Conservation (phyloP, 2,888 invertebrate genomes). For the Apoda limacodes region DNA sequence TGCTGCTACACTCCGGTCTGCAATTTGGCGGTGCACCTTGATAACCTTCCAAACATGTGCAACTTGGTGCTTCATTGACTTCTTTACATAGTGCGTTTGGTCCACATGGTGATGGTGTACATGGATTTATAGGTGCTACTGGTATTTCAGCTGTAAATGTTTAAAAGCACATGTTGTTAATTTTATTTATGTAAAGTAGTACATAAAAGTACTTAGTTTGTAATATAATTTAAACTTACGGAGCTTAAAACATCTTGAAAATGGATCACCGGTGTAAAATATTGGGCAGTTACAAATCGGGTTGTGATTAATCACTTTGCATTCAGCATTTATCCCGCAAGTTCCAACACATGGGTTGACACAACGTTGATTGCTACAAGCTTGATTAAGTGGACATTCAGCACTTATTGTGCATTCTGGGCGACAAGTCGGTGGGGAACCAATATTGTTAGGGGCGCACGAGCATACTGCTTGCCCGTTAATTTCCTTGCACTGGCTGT, state of each 20-base stretch:
- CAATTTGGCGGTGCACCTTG: slow-evolving; percentile 81
- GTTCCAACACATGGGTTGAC: slow-evolving; percentile 79
- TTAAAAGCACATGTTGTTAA: no score
- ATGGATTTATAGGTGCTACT: slow-evolving; percentile 71
- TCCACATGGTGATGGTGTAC: slow-evolving; percentile 84
- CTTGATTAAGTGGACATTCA: slow-evolving; percentile 78
- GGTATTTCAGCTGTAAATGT: slow-evolving; percentile 58
- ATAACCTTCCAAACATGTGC: slow-evolving; percentile 78
- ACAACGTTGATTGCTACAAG: slow-evolving; percentile 79
- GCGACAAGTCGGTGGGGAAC: slow-evolving; percentile 75
- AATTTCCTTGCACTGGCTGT: slow-evolving; percentile 71
- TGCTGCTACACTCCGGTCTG: slow-evolving; percentile 82
- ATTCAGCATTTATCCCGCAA: slow-evolving; percentile 78
- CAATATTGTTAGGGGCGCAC: slow-evolving; percentile 73
- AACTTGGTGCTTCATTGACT: slow-evolving; percentile 77
- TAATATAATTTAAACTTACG: slow-evolving; percentile 44
- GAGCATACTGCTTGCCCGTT: slow-evolving; percentile 78
- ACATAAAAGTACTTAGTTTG: slow-evolving; percentile 1
- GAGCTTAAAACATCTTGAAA: slow-evolving; percentile 68
- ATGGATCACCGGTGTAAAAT: slow-evolving; percentile 75
- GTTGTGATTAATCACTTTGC: slow-evolving; percentile 81
- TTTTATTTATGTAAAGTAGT: no score
- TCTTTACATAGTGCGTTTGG: slow-evolving; percentile 79
- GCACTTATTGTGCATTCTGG: slow-evolving; percentile 80
- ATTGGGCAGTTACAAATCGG: slow-evolving; percentile 78